Conservation (phyloP, 1,140 invertebrate genomes). For the Drosophila saltans region DNA sequence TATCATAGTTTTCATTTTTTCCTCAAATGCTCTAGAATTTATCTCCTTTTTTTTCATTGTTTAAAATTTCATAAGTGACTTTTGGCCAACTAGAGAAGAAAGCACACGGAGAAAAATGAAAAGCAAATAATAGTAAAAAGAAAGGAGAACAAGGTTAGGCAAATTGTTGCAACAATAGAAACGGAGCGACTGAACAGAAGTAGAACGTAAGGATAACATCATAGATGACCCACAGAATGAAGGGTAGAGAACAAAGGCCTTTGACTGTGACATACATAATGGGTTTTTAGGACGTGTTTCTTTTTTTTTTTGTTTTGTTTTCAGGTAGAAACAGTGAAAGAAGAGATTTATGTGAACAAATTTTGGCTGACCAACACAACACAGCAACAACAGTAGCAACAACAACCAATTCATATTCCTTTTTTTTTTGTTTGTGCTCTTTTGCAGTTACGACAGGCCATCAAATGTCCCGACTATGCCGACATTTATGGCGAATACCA, state of each 20-base stretch:
- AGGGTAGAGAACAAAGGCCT: conserved; percentile 35
- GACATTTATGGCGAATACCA: conserved; percentile 63
- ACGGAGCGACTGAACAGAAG: conserved; percentile 20
- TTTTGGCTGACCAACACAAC: conserved; percentile 54
- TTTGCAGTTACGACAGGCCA: conserved; percentile 64
- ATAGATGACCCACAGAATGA: conserved; percentile 70
- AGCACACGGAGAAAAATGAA: conserved; percentile 52
- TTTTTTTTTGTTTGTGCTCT: conserved; percentile 24
- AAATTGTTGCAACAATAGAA: conserved; percentile 68
- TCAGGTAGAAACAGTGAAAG: conserved; percentile 15
- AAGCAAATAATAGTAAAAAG: conserved; percentile 57
- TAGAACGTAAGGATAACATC: conserved; percentile 62
- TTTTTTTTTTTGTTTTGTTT: too few relatives aligned
- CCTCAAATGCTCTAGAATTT: too few relatives aligned
- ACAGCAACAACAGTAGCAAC: conserved; percentile 37
- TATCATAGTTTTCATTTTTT: too few relatives aligned
- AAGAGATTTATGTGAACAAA: conserved; percentile 60
- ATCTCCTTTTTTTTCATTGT: too few relatives aligned
- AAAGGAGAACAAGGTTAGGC: conserved; percentile 44
- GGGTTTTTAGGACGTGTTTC: neutral
- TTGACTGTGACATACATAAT: conserved; percentile 18
- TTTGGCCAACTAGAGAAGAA: conserved; percentile 15
- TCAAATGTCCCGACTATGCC: conserved; percentile 67
- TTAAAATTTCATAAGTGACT: too few relatives aligned
- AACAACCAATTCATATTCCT: conserved; percentile 16